Percentiles rank a stretch among this genome's conserved stretches.
phyloP scores from a whole-genome alignment of 2,113 vertebrate genomes.

The Corythoichthys haematopterus region DNA sequence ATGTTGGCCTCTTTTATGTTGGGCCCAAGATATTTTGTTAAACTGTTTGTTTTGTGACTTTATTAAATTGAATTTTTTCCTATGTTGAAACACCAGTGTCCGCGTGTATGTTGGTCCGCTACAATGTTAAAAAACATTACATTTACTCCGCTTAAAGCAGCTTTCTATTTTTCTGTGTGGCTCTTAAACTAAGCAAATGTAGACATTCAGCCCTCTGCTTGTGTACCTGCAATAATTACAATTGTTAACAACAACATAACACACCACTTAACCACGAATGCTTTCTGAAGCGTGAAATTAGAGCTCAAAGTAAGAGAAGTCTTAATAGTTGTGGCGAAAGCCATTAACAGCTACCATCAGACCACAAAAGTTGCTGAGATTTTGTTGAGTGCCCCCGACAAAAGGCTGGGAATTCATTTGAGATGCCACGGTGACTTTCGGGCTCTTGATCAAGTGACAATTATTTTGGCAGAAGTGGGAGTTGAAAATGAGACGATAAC shows the following conservation, averaged over 20 bases:
- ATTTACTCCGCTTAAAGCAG: background rate
- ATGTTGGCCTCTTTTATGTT: too few relatives aligned
- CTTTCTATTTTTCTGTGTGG: background rate
- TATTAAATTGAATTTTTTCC: too few relatives aligned
- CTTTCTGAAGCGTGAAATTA: slow-evolving; percentile 6
- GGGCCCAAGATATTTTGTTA: too few relatives aligned
- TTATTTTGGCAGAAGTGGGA: slow-evolving; percentile 21
- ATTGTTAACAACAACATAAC: slow-evolving; percentile 11
- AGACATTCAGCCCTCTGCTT: slow-evolving; percentile 13
- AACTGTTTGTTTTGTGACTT: too few relatives aligned
- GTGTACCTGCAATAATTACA: slow-evolving; percentile 24
- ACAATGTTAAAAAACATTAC: too few relatives aligned
- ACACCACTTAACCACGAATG: background rate
- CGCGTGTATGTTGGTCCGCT: too few relatives aligned
- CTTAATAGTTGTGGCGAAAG: background rate
- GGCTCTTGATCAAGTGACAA: slow-evolving; percentile 11
- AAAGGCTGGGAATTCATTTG: slow-evolving; percentile 1
- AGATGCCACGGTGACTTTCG: background rate
- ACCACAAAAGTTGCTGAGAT: background rate
- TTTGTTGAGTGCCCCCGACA: background rate
- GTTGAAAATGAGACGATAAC: slow-evolving; percentile 12
- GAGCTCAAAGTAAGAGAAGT: slow-evolving; percentile 1
- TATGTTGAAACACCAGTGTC: too few relatives aligned
- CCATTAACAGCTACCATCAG: background rate
- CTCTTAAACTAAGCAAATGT: slow-evolving; percentile 11